These are phyloP conservation scores for Leptinotarsa haldemani DNA, from an alignment of 2,888 invertebrate species.

Conservation along the genomic window DNA sequence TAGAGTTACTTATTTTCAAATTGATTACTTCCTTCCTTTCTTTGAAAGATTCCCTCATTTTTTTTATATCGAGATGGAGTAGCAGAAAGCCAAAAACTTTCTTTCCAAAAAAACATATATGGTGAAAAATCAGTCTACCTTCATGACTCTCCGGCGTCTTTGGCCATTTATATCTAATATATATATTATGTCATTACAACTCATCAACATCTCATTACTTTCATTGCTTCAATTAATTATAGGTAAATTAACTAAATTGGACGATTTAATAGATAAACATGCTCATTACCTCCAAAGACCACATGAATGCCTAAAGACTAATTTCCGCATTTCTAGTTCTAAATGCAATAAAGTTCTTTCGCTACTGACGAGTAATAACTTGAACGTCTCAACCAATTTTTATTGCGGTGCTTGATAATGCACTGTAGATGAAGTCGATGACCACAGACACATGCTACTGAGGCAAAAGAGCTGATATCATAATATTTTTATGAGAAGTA, in stretches of 20 bases:
- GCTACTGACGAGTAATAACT: conserved; percentile 20
- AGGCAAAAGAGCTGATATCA: no score
- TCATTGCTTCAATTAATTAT: conserved; percentile 19
- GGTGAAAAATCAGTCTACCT: background rate
- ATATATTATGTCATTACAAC: conserved; percentile 14
- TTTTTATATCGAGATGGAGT: no score
- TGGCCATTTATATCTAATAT: conserved; percentile 1
- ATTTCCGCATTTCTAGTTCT: conserved; percentile 30
- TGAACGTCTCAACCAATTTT: conserved; percentile 23
- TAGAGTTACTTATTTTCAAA: no score
- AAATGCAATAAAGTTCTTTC: conserved; percentile 24
- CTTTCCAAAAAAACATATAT: no score
- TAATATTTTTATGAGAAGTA: no score
- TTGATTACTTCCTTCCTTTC: no score
- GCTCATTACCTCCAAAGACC: conserved; percentile 23
- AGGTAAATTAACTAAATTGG: conserved; percentile 23
- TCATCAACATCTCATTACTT: conserved; percentile 18
- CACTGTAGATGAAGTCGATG: background rate
- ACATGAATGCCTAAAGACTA: conserved; percentile 24
- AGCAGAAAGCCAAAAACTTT: no score
- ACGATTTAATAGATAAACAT: conserved; percentile 27
- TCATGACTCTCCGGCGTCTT: background rate
- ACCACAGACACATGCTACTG: no score
- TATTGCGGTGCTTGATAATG: conserved; percentile 19
- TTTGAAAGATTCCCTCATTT: no score